These are phyloP conservation scores for Chaetops frenatus DNA, from an alignment of 2,113 vertebrate species.

Conservation along the genomic window DNA sequence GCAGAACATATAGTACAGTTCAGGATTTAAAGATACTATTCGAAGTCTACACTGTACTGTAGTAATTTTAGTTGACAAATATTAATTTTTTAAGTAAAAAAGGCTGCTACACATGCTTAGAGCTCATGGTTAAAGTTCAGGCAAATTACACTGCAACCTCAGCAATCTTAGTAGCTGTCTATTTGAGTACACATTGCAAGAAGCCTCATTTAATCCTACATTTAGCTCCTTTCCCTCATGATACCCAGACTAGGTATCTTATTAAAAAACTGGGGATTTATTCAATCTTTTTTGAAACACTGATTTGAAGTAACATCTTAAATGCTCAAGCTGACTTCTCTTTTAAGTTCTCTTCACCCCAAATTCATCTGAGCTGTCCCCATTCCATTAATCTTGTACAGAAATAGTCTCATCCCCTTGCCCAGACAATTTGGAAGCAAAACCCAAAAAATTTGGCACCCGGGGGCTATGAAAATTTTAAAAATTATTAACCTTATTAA, in stretches of 20 bases:
- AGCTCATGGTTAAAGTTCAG: neutral
- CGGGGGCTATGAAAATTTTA: neutral
- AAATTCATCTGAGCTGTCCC: neutral
- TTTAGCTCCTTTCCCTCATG: neutral
- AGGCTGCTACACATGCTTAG: neutral
- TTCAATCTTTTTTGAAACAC: neutral
- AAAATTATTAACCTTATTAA: neutral
- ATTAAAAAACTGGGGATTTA: neutral
- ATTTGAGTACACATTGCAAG: neutral
- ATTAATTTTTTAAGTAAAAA: neutral
- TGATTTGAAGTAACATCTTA: neutral
- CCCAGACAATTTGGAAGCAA: neutral
- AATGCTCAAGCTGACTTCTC: neutral
- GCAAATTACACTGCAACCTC: neutral
- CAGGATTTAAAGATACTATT: neutral
- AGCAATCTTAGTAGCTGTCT: neutral
- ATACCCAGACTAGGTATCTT: neutral
- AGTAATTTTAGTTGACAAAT: neutral
- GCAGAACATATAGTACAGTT: conserved; percentile 42
- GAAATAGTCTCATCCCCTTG: neutral
- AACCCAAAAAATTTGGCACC: neutral
- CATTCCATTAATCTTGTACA: neutral
- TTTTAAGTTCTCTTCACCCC: neutral
- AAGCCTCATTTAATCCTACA: neutral
- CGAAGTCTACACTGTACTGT: neutral